A percentile compares a stretch with the other conserved stretches of the same genome.
phyloP scores from a whole-genome alignment of 2,113 vertebrate species.

The Pica pica region DNA sequence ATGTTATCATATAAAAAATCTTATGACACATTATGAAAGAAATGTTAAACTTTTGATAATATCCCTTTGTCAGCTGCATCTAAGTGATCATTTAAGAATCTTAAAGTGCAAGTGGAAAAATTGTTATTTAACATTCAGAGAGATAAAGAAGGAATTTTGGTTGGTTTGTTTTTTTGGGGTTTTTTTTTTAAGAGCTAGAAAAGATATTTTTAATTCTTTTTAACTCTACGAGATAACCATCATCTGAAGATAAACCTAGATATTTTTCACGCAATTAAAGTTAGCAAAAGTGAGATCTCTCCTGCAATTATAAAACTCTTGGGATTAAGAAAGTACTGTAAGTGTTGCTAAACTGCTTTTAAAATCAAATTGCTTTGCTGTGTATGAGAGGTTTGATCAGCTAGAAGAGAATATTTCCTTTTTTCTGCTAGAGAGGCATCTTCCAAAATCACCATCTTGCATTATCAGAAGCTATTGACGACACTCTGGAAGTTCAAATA shows the following conservation, averaged over 20 bases:
- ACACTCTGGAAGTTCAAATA: background rate
- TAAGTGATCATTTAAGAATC: background rate
- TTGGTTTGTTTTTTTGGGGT: background rate
- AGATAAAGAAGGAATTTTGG: background rate
- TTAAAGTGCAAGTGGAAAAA: background rate
- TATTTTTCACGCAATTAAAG: background rate
- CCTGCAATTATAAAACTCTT: background rate
- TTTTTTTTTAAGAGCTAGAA: background rate
- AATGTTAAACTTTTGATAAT: background rate
- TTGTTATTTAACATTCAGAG: background rate
- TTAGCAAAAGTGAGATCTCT: background rate
- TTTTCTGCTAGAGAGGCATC: background rate
- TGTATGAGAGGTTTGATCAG: background rate
- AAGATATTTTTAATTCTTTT: background rate
- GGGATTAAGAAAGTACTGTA: background rate
- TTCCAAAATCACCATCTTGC: background rate
- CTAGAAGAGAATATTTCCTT: background rate
- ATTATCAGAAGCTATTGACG: background rate
- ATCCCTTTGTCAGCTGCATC: background rate
- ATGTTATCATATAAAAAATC: background rate
- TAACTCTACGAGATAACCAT: background rate
- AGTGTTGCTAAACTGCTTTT: background rate
- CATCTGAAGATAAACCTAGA: background rate
- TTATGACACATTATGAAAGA: background rate
- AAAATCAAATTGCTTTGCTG: background rate